phyloP scores from a whole-genome alignment of 2,888 invertebrate genomes.

The Drosophila prolongata region DNA sequence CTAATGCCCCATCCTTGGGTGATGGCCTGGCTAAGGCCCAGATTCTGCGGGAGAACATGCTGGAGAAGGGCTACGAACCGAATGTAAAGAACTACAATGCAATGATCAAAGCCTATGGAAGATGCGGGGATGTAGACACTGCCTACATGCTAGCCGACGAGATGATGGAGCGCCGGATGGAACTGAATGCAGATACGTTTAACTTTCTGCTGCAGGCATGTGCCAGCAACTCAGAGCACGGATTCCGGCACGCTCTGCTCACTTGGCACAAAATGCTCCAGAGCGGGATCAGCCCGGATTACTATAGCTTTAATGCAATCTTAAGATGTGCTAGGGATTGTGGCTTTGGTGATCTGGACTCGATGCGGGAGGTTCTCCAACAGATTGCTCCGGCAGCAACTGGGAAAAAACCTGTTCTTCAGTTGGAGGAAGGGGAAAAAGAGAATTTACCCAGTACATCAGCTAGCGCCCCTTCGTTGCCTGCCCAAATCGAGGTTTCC shows the following conservation, averaged over 20 bases:
- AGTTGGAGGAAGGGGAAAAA: conserved; percentile 1
- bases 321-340: conserved; percentile 92
- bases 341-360: conserved; percentile 88
- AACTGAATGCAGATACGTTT: conserved; percentile 88
- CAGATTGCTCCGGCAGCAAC: conserved; percentile 64
- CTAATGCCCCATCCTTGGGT: conserved; percentile 89
- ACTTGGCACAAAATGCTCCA: conserved; percentile 94
- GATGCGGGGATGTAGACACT: conserved; percentile 90
- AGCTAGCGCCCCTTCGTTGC: neutral
- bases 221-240: conserved; percentile 90
- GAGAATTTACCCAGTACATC: conserved; percentile 4
- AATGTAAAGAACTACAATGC: conserved; percentile 93
- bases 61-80: conserved; percentile 88
- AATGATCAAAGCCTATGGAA: conserved; percentile 96
- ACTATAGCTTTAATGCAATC: conserved; percentile 92
- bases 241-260: conserved; percentile 88
- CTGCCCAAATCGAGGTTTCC: conserved; percentile 14
- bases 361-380: conserved; percentile 86
- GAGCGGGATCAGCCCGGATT: conserved; percentile 88
- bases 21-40: conserved; percentile 90
- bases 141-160: conserved; percentile 94
- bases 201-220: conserved; percentile 94
- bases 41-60: conserved; percentile 88
- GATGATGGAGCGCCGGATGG: conserved; percentile 88
- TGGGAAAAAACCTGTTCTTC: neutral